phyloP scores from a whole-genome alignment of 2,797 vertebrate species.

The Myiothlypis chrysogaster region DNA sequence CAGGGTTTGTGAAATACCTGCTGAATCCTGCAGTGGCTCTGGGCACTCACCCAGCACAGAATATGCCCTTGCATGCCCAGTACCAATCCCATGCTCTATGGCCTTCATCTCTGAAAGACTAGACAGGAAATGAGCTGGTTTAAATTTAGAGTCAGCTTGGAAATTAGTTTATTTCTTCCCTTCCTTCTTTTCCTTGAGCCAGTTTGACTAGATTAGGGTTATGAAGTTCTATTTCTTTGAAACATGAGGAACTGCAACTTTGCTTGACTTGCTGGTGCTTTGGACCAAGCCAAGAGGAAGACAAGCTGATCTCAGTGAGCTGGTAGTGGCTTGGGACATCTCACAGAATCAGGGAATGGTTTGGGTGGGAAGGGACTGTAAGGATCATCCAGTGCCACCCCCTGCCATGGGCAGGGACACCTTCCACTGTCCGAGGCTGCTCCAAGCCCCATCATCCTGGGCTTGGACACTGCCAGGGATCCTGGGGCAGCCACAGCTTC shows the following conservation, averaged over 20 bases:
- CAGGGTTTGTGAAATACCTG: not conserved
- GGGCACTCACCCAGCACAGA: not conserved
- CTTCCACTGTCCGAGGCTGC: fast-evolving
- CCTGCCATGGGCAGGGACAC: not conserved
- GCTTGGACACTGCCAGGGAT: not conserved
- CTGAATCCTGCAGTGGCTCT: not conserved
- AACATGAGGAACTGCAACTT: not conserved
- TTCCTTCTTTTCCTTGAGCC: not conserved
- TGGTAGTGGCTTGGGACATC: not conserved
- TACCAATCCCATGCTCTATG: not conserved
- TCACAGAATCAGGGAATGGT: not conserved
- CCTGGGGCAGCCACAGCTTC: not conserved
- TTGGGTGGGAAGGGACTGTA: not conserved
- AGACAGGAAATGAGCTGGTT: not conserved
- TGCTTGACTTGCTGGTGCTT: not conserved
- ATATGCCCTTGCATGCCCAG: not conserved
- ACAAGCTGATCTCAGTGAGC: not conserved
- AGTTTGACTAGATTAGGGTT: not conserved
- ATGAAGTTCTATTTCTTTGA: not conserved
- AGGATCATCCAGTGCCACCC: fast-evolving
- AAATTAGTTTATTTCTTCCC: not conserved
- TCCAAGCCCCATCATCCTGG: fast-evolving
- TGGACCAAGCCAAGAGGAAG: not conserved
- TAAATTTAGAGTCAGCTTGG: not conserved
- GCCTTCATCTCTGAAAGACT: not conserved